A percentile compares a stretch with the other conserved stretches of the same genome.
phyloP scores from a whole-genome alignment of 2,113 vertebrate genomes.

The Machaerirhynchus nigripectus region DNA sequence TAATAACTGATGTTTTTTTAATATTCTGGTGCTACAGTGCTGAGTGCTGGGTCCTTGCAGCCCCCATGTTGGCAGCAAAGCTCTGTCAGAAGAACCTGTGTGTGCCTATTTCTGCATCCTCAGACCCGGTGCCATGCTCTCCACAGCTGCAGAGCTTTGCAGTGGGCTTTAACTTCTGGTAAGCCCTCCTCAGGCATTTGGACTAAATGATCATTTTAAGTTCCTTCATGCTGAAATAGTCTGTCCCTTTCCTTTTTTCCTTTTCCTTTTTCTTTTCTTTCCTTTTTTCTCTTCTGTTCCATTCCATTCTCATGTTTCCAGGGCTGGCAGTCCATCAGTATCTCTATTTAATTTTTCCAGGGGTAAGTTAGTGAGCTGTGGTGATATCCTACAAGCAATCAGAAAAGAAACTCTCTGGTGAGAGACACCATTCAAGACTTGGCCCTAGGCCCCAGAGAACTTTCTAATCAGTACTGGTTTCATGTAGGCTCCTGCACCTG shows the following conservation, averaged over 20 bases:
- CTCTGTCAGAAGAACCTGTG: accelerated
- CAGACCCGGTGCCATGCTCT: accelerated
- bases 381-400: neutral
- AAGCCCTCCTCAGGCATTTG: neutral
- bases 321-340: neutral
- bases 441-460: neutral
- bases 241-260: too few species aligned
- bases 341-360: neutral
- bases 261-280: neutral
- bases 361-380: neutral
- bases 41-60: neutral
- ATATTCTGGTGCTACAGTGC: neutral
- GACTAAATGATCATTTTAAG: accelerated
- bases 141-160: neutral
- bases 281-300: neutral
- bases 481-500: neutral
- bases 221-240: neutral
- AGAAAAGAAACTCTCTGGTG: neutral
- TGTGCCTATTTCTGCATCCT: neutral
- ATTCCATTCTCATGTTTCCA: neutral
- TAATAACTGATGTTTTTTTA: neutral
- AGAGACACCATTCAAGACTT: neutral
- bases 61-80: neutral
- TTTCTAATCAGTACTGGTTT: neutral
- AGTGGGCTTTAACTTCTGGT: neutral